These are phyloP conservation scores for Botrylloides violaceus DNA, from an alignment of 23 tunicate species.

Conservation along the genomic window DNA sequence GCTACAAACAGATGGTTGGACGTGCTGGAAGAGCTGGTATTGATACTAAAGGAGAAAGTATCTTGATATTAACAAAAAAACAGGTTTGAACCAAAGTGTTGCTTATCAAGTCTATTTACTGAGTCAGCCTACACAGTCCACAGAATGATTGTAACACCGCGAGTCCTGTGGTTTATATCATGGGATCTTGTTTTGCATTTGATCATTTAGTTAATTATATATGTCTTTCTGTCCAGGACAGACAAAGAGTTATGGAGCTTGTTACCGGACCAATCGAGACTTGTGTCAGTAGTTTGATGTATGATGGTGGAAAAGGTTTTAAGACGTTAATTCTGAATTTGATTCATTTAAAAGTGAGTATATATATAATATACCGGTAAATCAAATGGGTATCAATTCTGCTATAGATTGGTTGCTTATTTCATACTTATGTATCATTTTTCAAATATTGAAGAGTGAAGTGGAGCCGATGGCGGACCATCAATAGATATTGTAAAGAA, in stretches of 20 bases:
- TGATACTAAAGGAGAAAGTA: conserved; percentile 93
- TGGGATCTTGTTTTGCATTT: neutral
- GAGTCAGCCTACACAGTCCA: too few species aligned
- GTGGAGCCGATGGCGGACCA: too few species aligned
- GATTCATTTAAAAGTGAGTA: conserved; percentile 56
- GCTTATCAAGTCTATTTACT: neutral
- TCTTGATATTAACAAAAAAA: conserved; percentile 33
- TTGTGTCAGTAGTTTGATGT: conserved; percentile 78
- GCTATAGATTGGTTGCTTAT: neutral
- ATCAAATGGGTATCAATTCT: too few species aligned
- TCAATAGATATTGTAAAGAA: too few species aligned
- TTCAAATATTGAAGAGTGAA: too few species aligned
- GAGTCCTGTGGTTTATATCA: neutral
- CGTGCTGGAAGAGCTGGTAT: conserved; percentile 99
- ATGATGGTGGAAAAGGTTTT: conserved; percentile 74
- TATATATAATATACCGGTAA: too few species aligned
- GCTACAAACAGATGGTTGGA: conserved; percentile 97
- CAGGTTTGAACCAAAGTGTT: conserved; percentile 3
- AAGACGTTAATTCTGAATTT: conserved; percentile 45
- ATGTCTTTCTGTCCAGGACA: conserved; percentile 19
- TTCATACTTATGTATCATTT: neutral
- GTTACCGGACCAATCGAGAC: conserved; percentile 70
- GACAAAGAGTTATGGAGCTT: conserved; percentile 27
- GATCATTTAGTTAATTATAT: neutral
- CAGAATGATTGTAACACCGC: too few species aligned